phyloP scores from a whole-genome alignment of 2,113 vertebrate species.

The Cyrtonyx montezumae region DNA sequence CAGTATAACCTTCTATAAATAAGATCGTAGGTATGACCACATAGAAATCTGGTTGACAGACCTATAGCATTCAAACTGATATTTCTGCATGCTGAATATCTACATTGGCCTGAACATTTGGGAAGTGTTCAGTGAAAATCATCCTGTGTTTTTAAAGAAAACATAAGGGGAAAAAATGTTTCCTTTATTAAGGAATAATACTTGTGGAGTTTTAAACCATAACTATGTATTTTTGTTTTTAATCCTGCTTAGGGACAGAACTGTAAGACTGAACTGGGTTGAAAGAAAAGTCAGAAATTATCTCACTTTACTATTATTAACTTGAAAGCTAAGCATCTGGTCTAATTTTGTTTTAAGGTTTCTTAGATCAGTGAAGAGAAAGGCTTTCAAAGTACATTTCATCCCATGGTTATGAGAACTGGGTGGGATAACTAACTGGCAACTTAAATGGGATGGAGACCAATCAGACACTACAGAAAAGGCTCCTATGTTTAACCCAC shows the following conservation, averaged over 20 bases:
- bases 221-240: background rate
- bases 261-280: background rate
- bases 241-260: background rate
- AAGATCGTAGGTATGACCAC: background rate
- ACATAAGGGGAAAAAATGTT: background rate
- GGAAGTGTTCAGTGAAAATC: background rate
- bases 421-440: background rate
- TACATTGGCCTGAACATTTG: background rate
- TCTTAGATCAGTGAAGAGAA: background rate
- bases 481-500: background rate
- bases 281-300: background rate
- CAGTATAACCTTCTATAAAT: background rate
- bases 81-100: background rate
- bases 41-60: background rate
- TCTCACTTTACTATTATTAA: background rate
- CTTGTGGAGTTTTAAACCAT: background rate
- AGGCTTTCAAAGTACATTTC: background rate
- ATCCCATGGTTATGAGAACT: background rate
- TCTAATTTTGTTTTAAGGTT: background rate
- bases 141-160: background rate
- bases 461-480: background rate
- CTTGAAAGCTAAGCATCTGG: background rate
- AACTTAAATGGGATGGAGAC: background rate
- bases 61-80: background rate
- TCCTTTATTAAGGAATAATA: background rate